A percentile compares a stretch with the other conserved stretches of the same genome.
These are phyloP conservation scores for Pachyrhynchus sulphureomaculatus DNA, from an alignment of 1,140 invertebrate genomes.

Conservation along the genomic window DNA sequence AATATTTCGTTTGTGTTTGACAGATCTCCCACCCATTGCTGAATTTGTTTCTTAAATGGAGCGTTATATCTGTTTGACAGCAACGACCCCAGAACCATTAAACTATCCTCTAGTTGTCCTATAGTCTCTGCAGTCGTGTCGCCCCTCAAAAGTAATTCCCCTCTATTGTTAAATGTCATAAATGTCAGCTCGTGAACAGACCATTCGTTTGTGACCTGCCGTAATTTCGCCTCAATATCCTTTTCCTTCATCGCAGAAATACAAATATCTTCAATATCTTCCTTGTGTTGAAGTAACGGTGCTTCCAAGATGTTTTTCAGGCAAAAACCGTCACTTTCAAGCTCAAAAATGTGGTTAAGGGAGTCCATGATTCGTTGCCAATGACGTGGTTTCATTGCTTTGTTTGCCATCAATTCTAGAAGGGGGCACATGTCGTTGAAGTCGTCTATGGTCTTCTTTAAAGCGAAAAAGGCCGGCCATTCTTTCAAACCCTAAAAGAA, in stretches of 20 bases:
- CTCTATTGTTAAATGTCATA: conserved; percentile 92
- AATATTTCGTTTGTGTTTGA: conserved; percentile 96
- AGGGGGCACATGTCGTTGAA: conserved; percentile 97
- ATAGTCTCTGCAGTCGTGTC: conserved; percentile 96
- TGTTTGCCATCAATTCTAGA: conserved; percentile 95
- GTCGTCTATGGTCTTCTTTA: conserved; percentile 96
- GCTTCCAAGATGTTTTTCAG: conserved; percentile 94
- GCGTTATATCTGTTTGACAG: conserved; percentile 95
- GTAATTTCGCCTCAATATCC: conserved; percentile 94
- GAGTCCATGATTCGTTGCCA: conserved; percentile 95
- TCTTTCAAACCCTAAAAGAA: conserved; percentile 79
- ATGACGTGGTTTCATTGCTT: conserved; percentile 95
- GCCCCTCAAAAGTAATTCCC: conserved; percentile 87
- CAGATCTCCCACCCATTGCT: conserved; percentile 91
- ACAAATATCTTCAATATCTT: conserved; percentile 98
- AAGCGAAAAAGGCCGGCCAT: conserved; percentile 92
- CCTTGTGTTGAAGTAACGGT: conserved; percentile 87
- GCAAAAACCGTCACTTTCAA: conserved; percentile 91
- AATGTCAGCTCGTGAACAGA: conserved; percentile 90
- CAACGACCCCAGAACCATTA: conserved; percentile 92
- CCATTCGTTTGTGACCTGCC: conserved; percentile 95
- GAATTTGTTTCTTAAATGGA: conserved; percentile 94
- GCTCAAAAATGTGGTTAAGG: conserved; percentile 86
- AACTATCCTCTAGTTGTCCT: conserved; percentile 88
- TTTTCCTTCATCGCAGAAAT: conserved; percentile 98